Conservation (phyloP, 2,113 vertebrate genomes). For the Hyla sarda region DNA sequence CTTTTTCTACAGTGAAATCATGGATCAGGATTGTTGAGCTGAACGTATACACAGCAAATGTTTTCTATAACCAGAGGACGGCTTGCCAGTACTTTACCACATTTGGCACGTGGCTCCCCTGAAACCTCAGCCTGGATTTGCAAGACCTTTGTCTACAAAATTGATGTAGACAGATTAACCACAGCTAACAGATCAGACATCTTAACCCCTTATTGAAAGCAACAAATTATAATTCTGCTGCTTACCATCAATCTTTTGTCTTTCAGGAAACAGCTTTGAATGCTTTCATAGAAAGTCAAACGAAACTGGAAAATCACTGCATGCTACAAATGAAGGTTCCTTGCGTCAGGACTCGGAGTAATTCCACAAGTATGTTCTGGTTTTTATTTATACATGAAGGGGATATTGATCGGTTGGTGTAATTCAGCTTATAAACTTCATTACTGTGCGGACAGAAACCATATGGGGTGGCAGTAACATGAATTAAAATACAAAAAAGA, state of each 20-base stretch:
- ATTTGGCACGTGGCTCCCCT: conserved; percentile 20
- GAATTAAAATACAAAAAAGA: too few relatives aligned
- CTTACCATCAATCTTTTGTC: conserved; percentile 30
- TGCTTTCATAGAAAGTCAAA: conserved; percentile 69
- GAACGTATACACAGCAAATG: conserved; percentile 34
- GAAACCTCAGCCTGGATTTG: conserved; percentile 33
- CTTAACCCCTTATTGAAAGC: conserved; percentile 34
- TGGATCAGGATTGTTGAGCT: conserved; percentile 4
- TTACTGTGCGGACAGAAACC: background rate
- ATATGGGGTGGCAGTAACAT: background rate
- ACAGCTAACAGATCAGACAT: background rate
- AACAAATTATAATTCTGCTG: background rate
- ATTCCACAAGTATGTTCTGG: conserved; percentile 83
- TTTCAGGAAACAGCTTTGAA: conserved; percentile 74
- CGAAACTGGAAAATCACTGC: conserved; percentile 68
- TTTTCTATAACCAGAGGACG: conserved; percentile 25
- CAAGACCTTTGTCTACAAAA: conserved; percentile 29
- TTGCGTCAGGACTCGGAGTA: conserved; percentile 79
- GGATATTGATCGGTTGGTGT: background rate
- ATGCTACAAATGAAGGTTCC: conserved; percentile 64
- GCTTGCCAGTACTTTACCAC: conserved; percentile 39
- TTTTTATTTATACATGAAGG: background rate
- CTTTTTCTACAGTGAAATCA: background rate
- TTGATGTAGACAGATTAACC: conserved; percentile 45
- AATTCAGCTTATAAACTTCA: background rate